Conservation (phyloP, 2,797 vertebrate species). For the Novumbra hubbsi region DNA sequence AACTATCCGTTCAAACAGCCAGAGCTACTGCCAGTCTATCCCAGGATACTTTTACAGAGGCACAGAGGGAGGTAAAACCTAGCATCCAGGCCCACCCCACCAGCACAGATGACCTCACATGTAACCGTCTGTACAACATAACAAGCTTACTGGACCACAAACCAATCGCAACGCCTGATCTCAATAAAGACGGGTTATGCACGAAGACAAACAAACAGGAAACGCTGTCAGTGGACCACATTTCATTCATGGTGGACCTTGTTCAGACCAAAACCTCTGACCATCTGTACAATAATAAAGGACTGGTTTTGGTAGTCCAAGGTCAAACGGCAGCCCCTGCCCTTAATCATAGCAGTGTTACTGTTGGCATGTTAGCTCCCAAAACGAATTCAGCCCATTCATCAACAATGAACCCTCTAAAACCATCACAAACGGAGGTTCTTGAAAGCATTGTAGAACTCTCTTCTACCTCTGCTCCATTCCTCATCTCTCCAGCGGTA, state of each 20-base stretch:
- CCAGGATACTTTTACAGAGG: conserved; percentile 4
- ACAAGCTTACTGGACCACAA: conserved; percentile 26
- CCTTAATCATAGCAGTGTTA: conserved; percentile 8
- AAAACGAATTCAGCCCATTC: conserved; percentile 9
- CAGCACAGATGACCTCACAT: conserved; percentile 33
- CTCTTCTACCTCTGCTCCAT: background rate
- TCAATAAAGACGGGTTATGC: background rate
- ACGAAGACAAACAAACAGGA: conserved; percentile 9
- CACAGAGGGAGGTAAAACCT: conserved; percentile 17
- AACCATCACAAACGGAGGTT: background rate
- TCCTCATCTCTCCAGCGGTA: background rate
- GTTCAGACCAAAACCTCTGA: background rate
- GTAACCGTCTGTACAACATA: background rate
- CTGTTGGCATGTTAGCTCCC: background rate
- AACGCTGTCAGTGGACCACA: background rate
- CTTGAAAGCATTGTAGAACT: background rate
- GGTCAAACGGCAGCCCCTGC: background rate
- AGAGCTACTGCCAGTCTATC: conserved; percentile 3
- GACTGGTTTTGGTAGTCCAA: background rate
- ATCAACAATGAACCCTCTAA: background rate
- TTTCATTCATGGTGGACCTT: background rate
- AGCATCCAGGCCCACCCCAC: conserved; percentile 51
- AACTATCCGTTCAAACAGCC: conserved; percentile 2
- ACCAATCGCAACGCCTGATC: conserved; percentile 1
- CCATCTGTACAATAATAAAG: background rate